A percentile compares a stretch with the other conserved stretches of the same genome.
These are phyloP conservation scores for Calephelis perditalis DNA, from an alignment of 2,888 invertebrate species.

Conservation along the genomic window DNA sequence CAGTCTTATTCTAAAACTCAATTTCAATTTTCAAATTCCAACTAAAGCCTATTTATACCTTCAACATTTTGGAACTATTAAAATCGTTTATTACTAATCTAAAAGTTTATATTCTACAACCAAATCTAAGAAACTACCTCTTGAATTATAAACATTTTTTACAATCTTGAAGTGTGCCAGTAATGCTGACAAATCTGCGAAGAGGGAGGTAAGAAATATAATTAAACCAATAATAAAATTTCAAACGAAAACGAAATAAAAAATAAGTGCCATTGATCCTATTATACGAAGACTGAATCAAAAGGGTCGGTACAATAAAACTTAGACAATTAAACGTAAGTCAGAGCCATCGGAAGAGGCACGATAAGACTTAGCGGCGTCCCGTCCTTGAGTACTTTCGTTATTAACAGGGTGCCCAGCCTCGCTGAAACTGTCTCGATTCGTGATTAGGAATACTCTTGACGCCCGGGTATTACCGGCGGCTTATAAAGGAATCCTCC, in stretches of 20 bases:
- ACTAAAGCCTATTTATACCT: no score
- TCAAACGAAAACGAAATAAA: constrained; percentile 9
- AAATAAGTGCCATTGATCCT: constrained; percentile 39
- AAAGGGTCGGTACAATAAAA: constrained; percentile 63
- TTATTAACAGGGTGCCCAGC: constrained; percentile 57
- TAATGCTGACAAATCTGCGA: no score
- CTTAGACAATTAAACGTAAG: constrained; percentile 74
- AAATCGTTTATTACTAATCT: no score
- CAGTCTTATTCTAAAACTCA: no score
- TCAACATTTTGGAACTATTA: no score
- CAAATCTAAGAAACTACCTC: no score
- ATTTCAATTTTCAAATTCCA: no score
- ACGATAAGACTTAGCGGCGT: constrained; percentile 66
- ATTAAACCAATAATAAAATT: no score
- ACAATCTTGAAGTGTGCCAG: no score
- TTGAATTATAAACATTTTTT: no score
- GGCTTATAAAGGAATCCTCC: constrained; percentile 28
- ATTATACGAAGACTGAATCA: constrained; percentile 39
- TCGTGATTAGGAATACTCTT: constrained; percentile 44
- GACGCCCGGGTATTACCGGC: constrained; percentile 29
- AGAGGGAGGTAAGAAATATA: no score
- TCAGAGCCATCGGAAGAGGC: constrained; percentile 56
- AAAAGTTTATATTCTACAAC: no score
- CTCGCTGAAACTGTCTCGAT: constrained; percentile 40
- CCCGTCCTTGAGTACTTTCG: constrained; percentile 58